Evolutionary conservation across 2,888 invertebrate species (phyloP).

Genomic region (Coecobrya sp.): DNA sequence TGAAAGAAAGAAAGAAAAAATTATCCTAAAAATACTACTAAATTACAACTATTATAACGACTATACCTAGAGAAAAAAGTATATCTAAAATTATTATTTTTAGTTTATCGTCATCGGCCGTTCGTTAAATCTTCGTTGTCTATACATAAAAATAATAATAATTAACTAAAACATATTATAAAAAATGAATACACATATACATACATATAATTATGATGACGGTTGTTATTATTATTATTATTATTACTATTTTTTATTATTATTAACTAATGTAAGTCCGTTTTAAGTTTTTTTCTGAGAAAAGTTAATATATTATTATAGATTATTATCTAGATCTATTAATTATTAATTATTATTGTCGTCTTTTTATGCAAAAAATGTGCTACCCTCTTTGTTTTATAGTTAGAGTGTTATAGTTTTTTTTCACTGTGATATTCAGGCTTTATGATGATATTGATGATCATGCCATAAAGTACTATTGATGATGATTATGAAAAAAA

Average conservation of each 20-base stretch:
- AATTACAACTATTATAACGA: background rate
- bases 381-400: constrained; percentile 60
- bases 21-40: constrained; percentile 1
- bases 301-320: background rate
- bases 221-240: constrained; percentile 16
- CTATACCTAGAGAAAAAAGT: background rate
- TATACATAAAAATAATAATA: background rate
- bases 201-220: constrained; percentile 10
- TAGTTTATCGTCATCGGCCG: constrained; percentile 30
- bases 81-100: background rate
- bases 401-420: constrained; percentile 54
- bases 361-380: constrained; percentile 31
- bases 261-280: constrained; percentile 16
- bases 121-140: constrained; percentile 45
- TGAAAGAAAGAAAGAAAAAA: constrained; percentile 5
- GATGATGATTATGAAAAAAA: constrained; percentile 34
- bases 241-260: background rate
- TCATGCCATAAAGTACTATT: constrained; percentile 63
- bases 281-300: constrained; percentile 1
- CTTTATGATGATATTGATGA: constrained; percentile 68
- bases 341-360: constrained; percentile 13
- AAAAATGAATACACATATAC: background rate
- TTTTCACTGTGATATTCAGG: constrained; percentile 68
- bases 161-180: too few relatives aligned
- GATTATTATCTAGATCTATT: background rate